Evolutionary conservation across 2,888 invertebrate genomes (phyloP).

Genomic region (Hololepta plana): DNA sequence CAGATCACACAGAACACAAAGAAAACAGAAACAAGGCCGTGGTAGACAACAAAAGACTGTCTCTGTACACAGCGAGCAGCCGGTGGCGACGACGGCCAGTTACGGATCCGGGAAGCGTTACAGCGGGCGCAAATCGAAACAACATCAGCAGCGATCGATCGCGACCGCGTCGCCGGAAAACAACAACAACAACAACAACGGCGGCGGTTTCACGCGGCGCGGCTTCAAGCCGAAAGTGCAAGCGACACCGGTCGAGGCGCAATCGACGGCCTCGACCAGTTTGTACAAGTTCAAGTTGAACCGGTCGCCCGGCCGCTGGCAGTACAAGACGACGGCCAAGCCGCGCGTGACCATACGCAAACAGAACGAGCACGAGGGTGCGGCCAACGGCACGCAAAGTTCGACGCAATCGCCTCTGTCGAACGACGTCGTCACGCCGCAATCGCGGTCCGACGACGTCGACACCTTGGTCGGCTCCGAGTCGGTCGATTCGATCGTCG

Average conservation of each 20-base stretch:
- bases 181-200: conserved; percentile 20
- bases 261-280: conserved; percentile 34
- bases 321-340: conserved; percentile 77
- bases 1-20: too few relatives aligned
- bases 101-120: conserved; percentile 33
- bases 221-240: conserved; percentile 53
- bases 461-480: conserved; percentile 59
- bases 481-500: conserved; percentile 39
- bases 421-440: conserved; percentile 35
- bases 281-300: conserved; percentile 69
- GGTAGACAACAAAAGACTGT: conserved; percentile 42
- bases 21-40: conserved; percentile 24
- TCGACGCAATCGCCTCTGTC: conserved; percentile 13
- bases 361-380: conserved; percentile 36
- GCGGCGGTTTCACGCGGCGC: conserved; percentile 28
- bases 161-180: conserved; percentile 19
- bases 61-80: conserved; percentile 47
- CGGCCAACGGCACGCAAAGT: conserved; percentile 23
- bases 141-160: conserved; percentile 8
- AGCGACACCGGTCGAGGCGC: conserved; percentile 33
- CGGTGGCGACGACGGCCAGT: conserved; percentile 26
- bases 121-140: conserved; percentile 25
- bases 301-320: conserved; percentile 72
- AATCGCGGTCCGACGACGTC: conserved; percentile 28
- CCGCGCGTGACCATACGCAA: conserved; percentile 68